These are phyloP conservation scores for Solen grandis DNA, from an alignment of 1,140 invertebrate species.

Conservation along the genomic window DNA sequence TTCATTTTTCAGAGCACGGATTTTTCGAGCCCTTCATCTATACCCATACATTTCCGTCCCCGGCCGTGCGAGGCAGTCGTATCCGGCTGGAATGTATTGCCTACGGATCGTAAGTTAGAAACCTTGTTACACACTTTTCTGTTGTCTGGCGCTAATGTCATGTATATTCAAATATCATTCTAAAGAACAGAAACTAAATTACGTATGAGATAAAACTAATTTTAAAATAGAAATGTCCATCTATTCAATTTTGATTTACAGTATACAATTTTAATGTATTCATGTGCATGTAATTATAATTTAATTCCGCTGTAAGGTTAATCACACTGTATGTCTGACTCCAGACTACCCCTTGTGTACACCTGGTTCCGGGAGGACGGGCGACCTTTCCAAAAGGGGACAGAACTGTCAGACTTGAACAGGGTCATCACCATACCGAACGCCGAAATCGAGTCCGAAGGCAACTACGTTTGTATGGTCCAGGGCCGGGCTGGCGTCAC, in stretches of 20 bases:
- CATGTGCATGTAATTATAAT: too few species aligned
- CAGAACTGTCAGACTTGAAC: constrained; percentile 88
- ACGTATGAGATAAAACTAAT: too few species aligned
- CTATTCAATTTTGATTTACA: too few species aligned
- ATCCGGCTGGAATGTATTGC: constrained; percentile 96
- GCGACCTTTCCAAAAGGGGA: constrained; percentile 86
- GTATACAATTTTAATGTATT: too few species aligned
- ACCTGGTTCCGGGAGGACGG: constrained; percentile 66
- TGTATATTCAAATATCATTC: too few species aligned
- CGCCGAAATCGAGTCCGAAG: constrained; percentile 94
- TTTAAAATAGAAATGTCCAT: too few species aligned
- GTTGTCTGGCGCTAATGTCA: too few species aligned
- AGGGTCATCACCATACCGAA: constrained; percentile 92
- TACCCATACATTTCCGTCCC: constrained; percentile 94
- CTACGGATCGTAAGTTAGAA: constrained; percentile 87
- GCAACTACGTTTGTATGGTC: constrained; percentile 93
- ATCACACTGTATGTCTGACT: background rate
- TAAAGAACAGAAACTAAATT: too few species aligned
- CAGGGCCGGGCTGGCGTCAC: constrained; percentile 82
- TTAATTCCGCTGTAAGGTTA: too few species aligned
- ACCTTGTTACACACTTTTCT: too few species aligned
- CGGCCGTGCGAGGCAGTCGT: constrained; percentile 92
- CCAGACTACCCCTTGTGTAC: constrained; percentile 5
- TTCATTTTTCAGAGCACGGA: background rate
- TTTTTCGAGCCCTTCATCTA: constrained; percentile 82